Evolutionary conservation across 2,113 vertebrate genomes (phyloP), one percentile per base, ranked within the genome.

Genomic region (Formicarius rufipectus): DNA sequence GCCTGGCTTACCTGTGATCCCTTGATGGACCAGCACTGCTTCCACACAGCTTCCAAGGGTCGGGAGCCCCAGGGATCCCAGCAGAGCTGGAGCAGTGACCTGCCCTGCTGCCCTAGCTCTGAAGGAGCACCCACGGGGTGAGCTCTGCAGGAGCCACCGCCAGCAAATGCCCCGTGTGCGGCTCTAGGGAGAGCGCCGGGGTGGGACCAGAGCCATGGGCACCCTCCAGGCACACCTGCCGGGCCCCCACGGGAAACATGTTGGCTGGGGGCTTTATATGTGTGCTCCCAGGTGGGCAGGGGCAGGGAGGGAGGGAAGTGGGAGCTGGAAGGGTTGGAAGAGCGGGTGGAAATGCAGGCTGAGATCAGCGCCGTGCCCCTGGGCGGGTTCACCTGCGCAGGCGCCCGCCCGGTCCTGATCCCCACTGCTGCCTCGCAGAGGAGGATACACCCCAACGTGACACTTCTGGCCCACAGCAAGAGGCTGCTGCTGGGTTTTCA

Each of bases 231-330:
- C 75, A 93, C 60, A 75, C 4, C 87, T 60, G 21, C 35, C 45
- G 1, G 72, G 33, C 52, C 88, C 79, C 64, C 40, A 20, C 1
- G 84, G 93, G 68, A 52, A 87, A 89, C 95, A 94, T 95, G 9
- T 84, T 96, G 90, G 85, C 92, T 92, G 85, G 68, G 77, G 92
- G 84, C 64, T 95, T 96, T 97, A 96, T 96, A 97, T 94, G 73
- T 21, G 6, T n/a, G 85, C 44, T 59, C 82, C 83, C 18, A 42
- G 74, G 68, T 79, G 95, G 95, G 92, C 93, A 91, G 93, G 95
- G 82, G 95, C 90, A 77, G 74, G 45, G 94, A 93, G 95, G 94
- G 90, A 95, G 96, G 64, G 75, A 33, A 86, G 90, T 30, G 1
- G 87, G 93, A 95, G 87, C 91, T 94, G 84, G 91, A 67, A 68